phyloP scores from a whole-genome alignment of 2,113 vertebrate genomes.

The Poicephalus gulielmi region DNA sequence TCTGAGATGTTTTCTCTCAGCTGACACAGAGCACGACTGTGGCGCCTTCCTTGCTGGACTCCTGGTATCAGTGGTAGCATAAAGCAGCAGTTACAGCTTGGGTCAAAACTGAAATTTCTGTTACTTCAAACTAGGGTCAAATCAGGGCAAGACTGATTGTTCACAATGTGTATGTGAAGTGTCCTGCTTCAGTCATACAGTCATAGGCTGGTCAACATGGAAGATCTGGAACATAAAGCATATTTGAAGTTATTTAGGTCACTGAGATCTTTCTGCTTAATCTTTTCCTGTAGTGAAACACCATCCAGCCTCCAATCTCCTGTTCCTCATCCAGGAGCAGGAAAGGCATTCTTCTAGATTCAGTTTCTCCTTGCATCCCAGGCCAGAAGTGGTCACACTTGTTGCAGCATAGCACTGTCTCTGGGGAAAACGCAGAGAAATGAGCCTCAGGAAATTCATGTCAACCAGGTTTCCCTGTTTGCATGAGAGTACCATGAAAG shows the following conservation, averaged over 20 bases:
- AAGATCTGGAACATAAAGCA: not conserved
- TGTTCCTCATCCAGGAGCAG: not conserved
- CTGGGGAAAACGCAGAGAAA: not conserved
- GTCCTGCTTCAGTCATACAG: not conserved
- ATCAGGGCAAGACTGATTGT: not conserved
- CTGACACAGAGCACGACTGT: not conserved
- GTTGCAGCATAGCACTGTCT: not conserved
- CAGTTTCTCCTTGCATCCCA: not conserved
- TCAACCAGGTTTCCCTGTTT: not conserved
- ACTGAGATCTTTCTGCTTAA: not conserved
- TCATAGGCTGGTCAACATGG: not conserved
- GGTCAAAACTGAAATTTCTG: not conserved
- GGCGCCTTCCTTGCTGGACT: not conserved
- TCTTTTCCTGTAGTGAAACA: not conserved
- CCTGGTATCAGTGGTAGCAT: not conserved
- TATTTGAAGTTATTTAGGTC: not conserved
- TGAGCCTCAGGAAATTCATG: fast-evolving
- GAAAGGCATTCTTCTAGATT: not conserved
- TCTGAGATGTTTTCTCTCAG: not conserved
- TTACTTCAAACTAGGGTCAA: not conserved
- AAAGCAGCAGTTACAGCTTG: not conserved
- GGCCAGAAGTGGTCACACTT: not conserved
- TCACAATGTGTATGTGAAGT: not conserved
- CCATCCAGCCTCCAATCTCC: not conserved
- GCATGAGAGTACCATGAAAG: not conserved